phyloP scores from a whole-genome alignment of 2,888 invertebrate species.

The Theretra japonica region DNA sequence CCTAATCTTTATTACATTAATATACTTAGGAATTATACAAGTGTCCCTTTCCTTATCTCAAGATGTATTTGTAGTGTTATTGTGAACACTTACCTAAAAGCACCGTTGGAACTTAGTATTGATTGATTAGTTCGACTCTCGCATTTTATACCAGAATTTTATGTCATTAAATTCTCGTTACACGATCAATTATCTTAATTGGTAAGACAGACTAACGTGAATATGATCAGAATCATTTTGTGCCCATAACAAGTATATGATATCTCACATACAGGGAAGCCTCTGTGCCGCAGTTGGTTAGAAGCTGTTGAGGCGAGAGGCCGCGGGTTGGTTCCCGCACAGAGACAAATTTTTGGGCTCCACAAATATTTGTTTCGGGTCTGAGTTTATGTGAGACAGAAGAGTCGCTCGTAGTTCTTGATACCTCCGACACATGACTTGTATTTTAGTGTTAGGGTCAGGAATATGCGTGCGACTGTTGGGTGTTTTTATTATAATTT shows the following conservation, averaged over 20 bases:
- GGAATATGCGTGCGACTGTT: not conserved
- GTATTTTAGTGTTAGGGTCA: not conserved
- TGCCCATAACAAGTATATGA: no score
- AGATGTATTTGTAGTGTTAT: no score
- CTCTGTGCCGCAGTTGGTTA: no score
- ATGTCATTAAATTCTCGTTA: slow-evolving; percentile 1
- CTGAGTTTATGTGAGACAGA: not conserved
- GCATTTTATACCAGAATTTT: not conserved
- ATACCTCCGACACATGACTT: no score
- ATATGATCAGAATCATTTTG: not conserved
- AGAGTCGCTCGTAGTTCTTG: not conserved
- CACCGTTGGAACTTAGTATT: not conserved
- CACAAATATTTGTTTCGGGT: not conserved
- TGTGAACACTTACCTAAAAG: not conserved
- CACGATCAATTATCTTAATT: not conserved
- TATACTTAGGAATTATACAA: no score
- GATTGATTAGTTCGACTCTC: not conserved
- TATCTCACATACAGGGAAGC: no score
- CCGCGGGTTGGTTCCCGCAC: no score
- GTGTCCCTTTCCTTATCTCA: no score
- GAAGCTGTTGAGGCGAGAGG: no score
- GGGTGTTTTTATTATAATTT: not conserved
- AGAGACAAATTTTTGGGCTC: not conserved
- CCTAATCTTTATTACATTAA: no score
- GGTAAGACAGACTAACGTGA: not conserved